Evolutionary conservation across 2,797 vertebrate species (phyloP), one percentile per base, ranked within the genome.

Genomic region (Crax fasciolata): DNA sequence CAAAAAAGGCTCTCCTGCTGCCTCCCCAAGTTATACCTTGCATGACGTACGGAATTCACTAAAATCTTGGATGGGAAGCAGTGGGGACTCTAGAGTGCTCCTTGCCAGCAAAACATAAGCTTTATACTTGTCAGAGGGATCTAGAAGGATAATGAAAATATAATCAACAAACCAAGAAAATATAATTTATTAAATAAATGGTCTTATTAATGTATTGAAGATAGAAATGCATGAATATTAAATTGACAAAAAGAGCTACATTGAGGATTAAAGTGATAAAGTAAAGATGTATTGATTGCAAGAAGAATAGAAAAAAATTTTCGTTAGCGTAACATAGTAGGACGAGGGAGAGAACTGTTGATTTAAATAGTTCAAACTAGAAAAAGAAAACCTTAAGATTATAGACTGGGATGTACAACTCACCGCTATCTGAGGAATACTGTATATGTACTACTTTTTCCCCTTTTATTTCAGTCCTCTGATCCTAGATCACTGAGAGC

Each of bases 401-500:
- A 62, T 1, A 82, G 38, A 38, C 10, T 20, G 9, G 38, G 73
- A 10, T 70, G 16, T 79, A 55, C 3, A 90, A 51, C n/a, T 74
- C 11, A 43, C 0, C 70, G 13, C 17, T 73, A 2, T 48, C 32
- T 73, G 15, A 30, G 27, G 30, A 73, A 51, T 67, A 82, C 2
- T 32, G 27, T 44, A 59, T 5, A 10, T 30, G 3, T 3, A 7
- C 1, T 13, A 6, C 46, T 35, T 35, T 59, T 27, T 11, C 25
- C 35, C 24, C 30, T 3, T 77, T 65, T 63, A 18, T 82, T 89
- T 77, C 13, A 74, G 15, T 48, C 3, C 24, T 57, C 19, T 80
- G 78, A 89, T 89, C 81, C 65, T 71, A 67, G 52, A 80, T 85
- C 48, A 68, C 77, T 85, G 68, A 89, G 17, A 82, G 11, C 15